phyloP scores from a whole-genome alignment of 2,113 vertebrate species.

The Prolemur simus region DNA sequence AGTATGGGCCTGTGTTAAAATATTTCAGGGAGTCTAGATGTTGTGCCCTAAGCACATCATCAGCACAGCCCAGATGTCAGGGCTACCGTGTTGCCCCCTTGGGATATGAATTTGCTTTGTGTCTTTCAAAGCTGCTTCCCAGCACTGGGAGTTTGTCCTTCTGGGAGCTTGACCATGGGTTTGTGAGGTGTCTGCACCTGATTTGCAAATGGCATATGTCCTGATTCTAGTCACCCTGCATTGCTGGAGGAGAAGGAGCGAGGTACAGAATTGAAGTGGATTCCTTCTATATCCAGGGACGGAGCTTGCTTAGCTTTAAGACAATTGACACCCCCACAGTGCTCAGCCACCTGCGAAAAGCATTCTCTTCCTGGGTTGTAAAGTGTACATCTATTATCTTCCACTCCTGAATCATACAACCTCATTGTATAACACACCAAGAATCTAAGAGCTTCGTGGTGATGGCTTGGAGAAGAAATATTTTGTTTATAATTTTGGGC shows the following conservation, averaged over 20 bases:
- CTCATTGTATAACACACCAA: background rate
- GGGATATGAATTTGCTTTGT: background rate
- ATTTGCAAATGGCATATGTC: background rate
- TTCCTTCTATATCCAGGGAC: background rate
- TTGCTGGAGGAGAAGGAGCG: background rate
- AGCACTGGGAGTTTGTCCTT: background rate
- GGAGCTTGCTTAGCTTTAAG: background rate
- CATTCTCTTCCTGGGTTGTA: background rate
- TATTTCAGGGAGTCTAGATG: background rate
- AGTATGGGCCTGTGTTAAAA: background rate
- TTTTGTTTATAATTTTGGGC: background rate
- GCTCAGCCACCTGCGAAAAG: background rate
- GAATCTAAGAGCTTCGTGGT: background rate
- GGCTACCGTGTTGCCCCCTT: no score
- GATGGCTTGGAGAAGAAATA: background rate
- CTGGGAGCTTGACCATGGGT: background rate
- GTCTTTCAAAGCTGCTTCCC: background rate
- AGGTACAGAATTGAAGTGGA: background rate
- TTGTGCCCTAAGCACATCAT: background rate
- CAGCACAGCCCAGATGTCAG: background rate
- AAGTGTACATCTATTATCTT: background rate
- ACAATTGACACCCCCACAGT: background rate
- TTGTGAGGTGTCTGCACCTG: background rate
- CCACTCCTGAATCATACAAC: background rate
- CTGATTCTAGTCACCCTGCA: background rate